phyloP scores from a whole-genome alignment of 1,140 invertebrate genomes.

The Pectinophora gossypiella region DNA sequence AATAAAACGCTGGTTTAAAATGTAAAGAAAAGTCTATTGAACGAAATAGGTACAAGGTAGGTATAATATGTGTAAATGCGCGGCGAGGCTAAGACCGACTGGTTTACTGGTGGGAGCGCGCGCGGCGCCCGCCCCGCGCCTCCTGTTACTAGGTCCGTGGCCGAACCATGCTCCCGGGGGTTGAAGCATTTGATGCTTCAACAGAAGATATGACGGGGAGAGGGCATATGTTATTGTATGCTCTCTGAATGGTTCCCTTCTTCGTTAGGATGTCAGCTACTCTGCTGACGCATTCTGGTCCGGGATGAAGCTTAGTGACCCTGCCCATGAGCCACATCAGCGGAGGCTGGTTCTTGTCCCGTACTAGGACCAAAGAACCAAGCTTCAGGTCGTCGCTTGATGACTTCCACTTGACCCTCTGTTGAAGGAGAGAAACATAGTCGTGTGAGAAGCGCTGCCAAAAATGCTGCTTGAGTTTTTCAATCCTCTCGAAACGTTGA shows the following conservation, averaged over 20 bases:
- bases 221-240: neutral
- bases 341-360: slow-evolving; percentile 20
- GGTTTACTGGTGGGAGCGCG: too few relatives aligned
- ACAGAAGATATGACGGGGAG: slow-evolving; percentile 1
- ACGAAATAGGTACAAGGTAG: too few relatives aligned
- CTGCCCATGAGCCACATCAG: slow-evolving; percentile 19
- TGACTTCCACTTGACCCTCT: slow-evolving; percentile 16
- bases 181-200: neutral
- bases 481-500: slow-evolving; percentile 12
- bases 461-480: slow-evolving; percentile 19
- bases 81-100: too few relatives aligned
- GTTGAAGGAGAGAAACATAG: slow-evolving; percentile 15
- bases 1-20: too few relatives aligned
- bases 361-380: slow-evolving; percentile 18
- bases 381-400: slow-evolving; percentile 8
- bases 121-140: too few relatives aligned
- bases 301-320: slow-evolving; percentile 8
- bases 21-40: too few relatives aligned
- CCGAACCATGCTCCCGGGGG: neutral
- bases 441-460: slow-evolving; percentile 16
- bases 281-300: slow-evolving; percentile 15
- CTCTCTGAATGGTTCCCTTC: neutral
- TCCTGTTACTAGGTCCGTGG: too few relatives aligned
- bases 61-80: too few relatives aligned
- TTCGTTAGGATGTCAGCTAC: slow-evolving; percentile 20